Evolutionary conservation across 2,888 invertebrate genomes (phyloP).

Genomic region (Cerceris rybyensis): DNA sequence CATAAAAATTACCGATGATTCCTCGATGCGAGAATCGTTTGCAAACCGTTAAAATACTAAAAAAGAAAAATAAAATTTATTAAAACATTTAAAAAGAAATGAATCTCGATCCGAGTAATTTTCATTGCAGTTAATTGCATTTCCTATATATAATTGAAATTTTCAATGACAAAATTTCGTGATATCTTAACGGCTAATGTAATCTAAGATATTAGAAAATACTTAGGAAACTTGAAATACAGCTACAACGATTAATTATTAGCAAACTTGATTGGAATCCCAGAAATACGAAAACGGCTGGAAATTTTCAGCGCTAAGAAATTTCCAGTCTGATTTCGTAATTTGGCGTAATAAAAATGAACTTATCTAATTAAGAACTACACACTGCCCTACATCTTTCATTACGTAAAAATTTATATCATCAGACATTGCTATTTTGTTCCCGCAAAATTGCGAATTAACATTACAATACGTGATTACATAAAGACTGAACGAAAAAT

Average conservation of each 20-base stretch:
- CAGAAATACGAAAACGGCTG: not conserved
- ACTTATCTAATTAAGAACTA: not conserved
- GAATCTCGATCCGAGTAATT: not conserved
- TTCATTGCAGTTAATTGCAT: not conserved
- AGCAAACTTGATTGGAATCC: no score
- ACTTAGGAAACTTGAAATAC: no score
- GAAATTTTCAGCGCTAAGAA: conserved; percentile 17
- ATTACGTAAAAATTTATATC: no score
- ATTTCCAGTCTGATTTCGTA: conserved; percentile 6
- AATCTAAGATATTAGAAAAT: no score
- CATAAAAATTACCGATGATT: not conserved
- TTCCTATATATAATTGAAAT: not conserved
- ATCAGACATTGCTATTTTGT: no score
- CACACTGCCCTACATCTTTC: not conserved
- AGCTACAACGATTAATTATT: no score
- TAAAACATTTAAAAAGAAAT: not conserved
- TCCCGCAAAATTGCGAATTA: no score
- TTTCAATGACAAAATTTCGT: not conserved
- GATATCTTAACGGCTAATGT: not conserved
- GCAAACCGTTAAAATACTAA: not conserved
- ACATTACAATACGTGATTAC: not conserved
- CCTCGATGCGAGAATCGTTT: not conserved
- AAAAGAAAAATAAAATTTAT: not conserved
- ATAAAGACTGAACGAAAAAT: not conserved
- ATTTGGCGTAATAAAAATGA: not conserved